Conservation (phyloP, 2,113 vertebrate genomes). For the Axis porcinus region DNA sequence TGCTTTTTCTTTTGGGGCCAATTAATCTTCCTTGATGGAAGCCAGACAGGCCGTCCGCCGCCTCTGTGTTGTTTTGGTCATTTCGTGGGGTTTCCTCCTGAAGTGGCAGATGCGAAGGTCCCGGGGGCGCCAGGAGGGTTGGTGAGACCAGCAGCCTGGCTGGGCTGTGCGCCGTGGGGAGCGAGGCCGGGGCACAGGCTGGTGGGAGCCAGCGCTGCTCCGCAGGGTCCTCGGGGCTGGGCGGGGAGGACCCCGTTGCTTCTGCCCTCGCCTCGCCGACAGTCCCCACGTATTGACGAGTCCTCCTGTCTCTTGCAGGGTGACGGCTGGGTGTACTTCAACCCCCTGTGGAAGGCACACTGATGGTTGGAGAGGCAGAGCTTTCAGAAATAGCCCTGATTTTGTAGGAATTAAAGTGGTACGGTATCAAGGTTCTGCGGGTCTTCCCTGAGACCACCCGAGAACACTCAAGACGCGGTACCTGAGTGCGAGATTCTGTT, state of each 20-base stretch:
- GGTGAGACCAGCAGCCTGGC: accelerated
- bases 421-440: constrained; percentile 65
- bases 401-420: constrained; percentile 79
- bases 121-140: neutral
- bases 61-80: neutral
- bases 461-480: neutral
- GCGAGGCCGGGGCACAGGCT: accelerated
- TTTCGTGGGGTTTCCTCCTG: neutral
- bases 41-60: neutral
- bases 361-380: constrained; percentile 76
- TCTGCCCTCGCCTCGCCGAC: too few relatives aligned
- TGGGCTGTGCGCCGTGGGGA: accelerated
- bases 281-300: constrained; percentile 37
- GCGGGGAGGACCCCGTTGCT: neutral
- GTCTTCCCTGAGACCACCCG: constrained; percentile 46
- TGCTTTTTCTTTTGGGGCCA: neutral
- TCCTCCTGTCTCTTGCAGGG: constrained; percentile 83
- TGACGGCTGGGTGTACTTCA: constrained; percentile 91
- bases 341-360: constrained; percentile 90
- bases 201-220: neutral
- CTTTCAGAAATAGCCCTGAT: constrained; percentile 52
- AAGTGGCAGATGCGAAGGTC: neutral
- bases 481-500: constrained; percentile 16
- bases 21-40: neutral
- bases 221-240: neutral